Evolutionary conservation across 2,113 vertebrate genomes (phyloP).

Genomic region (Nerophis lumbriciformis): DNA sequence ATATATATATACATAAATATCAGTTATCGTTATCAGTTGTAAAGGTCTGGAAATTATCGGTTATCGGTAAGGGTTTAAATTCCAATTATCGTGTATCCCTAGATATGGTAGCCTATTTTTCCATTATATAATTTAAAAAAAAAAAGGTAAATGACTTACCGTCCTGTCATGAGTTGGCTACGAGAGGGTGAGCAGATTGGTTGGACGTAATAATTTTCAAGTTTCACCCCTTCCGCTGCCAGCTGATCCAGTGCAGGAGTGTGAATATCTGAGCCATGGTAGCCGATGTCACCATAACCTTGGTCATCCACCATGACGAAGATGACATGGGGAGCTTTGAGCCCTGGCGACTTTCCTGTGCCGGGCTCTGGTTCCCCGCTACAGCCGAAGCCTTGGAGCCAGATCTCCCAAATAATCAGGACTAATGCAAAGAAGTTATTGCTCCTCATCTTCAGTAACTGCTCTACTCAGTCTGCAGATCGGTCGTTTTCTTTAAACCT

Average conservation of each 20-base stretch:
- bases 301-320: conserved; percentile 93
- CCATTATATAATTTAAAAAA: not conserved
- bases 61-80: no score
- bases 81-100: no score
- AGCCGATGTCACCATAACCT: conserved; percentile 87
- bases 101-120: conserved; percentile 3
- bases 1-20: no score
- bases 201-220: conserved; percentile 96
- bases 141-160: conserved; percentile 69
- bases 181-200: conserved; percentile 92
- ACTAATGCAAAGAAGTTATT: conserved; percentile 2
- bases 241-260: conserved; percentile 83
- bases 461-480: conserved; percentile 10
- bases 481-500: not conserved
- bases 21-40: no score
- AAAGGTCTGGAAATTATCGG: no score
- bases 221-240: conserved; percentile 84
- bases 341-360: not conserved
- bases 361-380: conserved; percentile 10
- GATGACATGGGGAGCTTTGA: conserved; percentile 76
- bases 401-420: conserved; percentile 22
- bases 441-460: conserved; percentile 20
- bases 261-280: conserved; percentile 87
- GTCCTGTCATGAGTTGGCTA: conserved; percentile 91
- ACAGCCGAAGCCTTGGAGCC: conserved; percentile 33